phyloP scores from a whole-genome alignment of 2,888 invertebrate species.

The Callosobruchus maculatus region DNA sequence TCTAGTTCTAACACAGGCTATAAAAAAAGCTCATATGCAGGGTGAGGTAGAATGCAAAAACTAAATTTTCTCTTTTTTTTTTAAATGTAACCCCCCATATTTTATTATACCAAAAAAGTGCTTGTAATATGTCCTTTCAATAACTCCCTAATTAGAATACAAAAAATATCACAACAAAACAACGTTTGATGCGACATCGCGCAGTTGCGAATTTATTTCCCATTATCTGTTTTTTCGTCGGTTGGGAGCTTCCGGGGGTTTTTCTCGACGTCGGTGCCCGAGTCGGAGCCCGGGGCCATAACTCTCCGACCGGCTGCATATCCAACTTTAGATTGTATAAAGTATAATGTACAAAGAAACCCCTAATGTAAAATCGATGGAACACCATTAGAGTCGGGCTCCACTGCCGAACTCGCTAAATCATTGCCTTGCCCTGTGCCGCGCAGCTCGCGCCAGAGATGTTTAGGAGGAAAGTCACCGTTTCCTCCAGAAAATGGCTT shows the following conservation, averaged over 20 bases:
- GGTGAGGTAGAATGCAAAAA: too few relatives aligned
- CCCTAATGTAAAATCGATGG: conserved; percentile 54
- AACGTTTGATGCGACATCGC: conserved; percentile 26
- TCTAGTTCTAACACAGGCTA: too few relatives aligned
- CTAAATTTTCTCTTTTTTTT: too few relatives aligned
- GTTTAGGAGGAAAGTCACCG: background rate
- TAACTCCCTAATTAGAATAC: conserved; percentile 49
- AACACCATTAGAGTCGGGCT: conserved; percentile 49
- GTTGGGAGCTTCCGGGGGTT: conserved; percentile 44
- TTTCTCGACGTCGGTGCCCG: conserved; percentile 19
- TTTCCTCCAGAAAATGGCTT: background rate
- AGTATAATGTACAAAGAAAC: conserved; percentile 54
- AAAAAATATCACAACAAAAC: conserved; percentile 48
- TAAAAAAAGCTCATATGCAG: too few relatives aligned
- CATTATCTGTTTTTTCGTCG: conserved; percentile 51
- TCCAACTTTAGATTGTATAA: conserved; percentile 53
- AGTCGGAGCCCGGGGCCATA: conserved; percentile 32
- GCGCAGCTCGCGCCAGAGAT: background rate
- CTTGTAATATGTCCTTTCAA: too few relatives aligned
- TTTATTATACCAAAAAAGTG: too few relatives aligned
- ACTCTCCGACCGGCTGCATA: conserved; percentile 50
- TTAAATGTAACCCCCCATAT: too few relatives aligned
- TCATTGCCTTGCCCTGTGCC: conserved; percentile 33
- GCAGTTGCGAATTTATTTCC: conserved; percentile 47
- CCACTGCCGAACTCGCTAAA: conserved; percentile 46